These are phyloP conservation scores for Euphydryas editha DNA, from an alignment of 2,888 invertebrate species.

Conservation along the genomic window DNA sequence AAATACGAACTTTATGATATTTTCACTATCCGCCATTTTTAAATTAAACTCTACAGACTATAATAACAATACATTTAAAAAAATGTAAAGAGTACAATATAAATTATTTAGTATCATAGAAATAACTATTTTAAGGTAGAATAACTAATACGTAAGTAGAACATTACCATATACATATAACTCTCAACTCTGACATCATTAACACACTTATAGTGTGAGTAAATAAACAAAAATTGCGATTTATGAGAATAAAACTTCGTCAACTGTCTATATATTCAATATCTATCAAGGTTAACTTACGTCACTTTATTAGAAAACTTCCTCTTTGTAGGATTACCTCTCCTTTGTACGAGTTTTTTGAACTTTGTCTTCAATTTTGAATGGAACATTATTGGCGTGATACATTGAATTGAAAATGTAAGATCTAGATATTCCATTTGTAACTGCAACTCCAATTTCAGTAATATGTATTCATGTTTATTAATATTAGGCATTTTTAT, in stretches of 20 bases:
- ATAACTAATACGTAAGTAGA: no score
- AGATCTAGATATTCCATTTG: background rate
- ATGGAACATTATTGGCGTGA: background rate
- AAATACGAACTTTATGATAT: background rate
- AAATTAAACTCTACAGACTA: no score
- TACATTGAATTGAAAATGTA: background rate
- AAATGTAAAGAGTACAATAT: no score
- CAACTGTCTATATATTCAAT: slow-evolving; percentile 4
- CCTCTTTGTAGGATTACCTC: slow-evolving; percentile 10
- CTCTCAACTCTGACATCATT: no score
- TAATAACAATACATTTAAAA: no score
- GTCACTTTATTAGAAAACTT: slow-evolving; percentile 25
- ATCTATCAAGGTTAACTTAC: slow-evolving; percentile 7
- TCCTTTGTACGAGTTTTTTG: slow-evolving; percentile 16
- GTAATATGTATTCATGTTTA: background rate
- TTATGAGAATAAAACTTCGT: slow-evolving; percentile 8
- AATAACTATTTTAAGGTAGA: no score
- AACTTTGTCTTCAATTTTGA: slow-evolving; percentile 14
- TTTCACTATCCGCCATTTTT: background rate
- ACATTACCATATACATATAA: no score
- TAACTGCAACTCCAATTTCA: background rate
- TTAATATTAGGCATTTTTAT: no score
- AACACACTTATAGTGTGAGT: no score
- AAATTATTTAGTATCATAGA: no score
- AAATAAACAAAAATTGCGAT: no score